Percentiles rank a stretch among this genome's conserved stretches.
phyloP scores from a whole-genome alignment of 1,140 invertebrate species.

The Magallana ariakensis region DNA sequence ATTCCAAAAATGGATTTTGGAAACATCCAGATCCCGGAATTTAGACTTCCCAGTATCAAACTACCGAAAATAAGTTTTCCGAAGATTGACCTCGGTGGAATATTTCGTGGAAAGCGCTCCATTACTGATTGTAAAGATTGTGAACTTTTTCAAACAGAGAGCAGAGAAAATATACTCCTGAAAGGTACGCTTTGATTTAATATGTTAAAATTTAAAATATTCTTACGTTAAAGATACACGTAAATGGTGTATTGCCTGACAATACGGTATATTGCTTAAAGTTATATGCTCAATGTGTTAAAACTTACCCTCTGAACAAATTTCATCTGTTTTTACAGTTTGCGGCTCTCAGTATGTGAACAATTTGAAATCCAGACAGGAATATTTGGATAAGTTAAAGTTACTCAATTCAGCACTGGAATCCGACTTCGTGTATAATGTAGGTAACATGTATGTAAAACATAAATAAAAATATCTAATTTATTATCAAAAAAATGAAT shows the following conservation, averaged over 20 bases:
- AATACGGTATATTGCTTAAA: not conserved
- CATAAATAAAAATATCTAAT: too few relatives aligned
- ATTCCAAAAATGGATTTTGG: slow-evolving; percentile 18
- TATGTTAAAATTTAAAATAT: not conserved
- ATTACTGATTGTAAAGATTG: slow-evolving; percentile 20
- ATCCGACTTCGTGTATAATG: not conserved
- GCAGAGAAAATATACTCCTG: not conserved
- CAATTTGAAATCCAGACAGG: not conserved
- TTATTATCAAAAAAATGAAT: too few relatives aligned
- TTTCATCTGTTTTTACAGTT: not conserved
- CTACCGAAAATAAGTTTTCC: not conserved
- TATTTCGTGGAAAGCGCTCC: not conserved
- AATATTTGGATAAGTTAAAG: not conserved
- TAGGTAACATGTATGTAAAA: not conserved
- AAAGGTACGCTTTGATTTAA: not conserved
- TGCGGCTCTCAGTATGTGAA: not conserved
- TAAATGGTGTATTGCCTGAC: not conserved
- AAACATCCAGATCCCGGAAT: not conserved
- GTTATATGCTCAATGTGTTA: too few relatives aligned
- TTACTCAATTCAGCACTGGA: not conserved
- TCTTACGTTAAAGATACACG: not conserved
- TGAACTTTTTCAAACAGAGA: slow-evolving; percentile 6
- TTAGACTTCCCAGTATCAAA: not conserved
- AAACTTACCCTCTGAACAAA: not conserved
- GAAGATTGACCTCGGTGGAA: not conserved